Evolutionary conservation across 2,797 vertebrate species (phyloP).

Genomic region (Stomatorhinus walkeri): DNA sequence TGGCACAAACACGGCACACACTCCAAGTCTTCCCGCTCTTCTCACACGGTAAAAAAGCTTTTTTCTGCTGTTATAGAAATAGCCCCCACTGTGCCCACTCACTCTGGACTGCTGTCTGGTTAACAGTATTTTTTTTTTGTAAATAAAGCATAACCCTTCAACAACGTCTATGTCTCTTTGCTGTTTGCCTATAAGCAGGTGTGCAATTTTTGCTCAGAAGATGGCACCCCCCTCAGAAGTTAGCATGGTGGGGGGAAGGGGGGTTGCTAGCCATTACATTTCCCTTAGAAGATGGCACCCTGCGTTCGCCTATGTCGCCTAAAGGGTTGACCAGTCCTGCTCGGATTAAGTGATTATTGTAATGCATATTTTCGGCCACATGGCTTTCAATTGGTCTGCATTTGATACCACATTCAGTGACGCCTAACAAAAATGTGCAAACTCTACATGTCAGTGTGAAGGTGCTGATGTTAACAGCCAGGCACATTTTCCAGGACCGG

Average conservation of each 20-base stretch:
- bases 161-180: conserved; percentile 28
- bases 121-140: conserved; percentile 54
- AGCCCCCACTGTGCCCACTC: conserved; percentile 10
- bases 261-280: neutral
- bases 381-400: neutral
- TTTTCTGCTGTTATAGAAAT: conserved; percentile 32
- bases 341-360: neutral
- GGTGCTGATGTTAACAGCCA: neutral
- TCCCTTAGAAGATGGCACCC: neutral
- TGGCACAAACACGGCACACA: conserved; percentile 30
- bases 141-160: conserved; percentile 63
- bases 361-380: neutral
- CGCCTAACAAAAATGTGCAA: neutral
- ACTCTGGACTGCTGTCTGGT: conserved; percentile 35
- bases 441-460: neutral
- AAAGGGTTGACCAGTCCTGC: neutral
- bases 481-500: neutral
- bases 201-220: neutral
- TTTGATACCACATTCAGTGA: neutral
- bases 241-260: neutral
- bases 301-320: neutral
- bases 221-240: neutral
- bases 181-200: conserved; percentile 7
- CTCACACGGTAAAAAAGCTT: conserved; percentile 21
- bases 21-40: conserved; percentile 32